Conservation (phyloP, 2,888 invertebrate genomes). For the Synanthedon vespiformis region DNA sequence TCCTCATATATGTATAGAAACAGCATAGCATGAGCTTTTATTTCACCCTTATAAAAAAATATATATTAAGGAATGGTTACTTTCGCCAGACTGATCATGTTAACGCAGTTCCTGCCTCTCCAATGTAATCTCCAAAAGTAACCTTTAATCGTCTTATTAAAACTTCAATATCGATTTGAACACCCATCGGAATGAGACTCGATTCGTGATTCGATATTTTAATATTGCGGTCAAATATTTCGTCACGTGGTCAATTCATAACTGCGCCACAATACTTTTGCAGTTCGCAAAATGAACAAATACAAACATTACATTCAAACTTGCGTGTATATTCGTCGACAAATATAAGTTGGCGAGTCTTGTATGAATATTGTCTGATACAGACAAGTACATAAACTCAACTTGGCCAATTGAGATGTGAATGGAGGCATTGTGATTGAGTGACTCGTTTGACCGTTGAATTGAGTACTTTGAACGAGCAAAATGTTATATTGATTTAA, state of each 20-base stretch:
- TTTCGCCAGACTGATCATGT: no score
- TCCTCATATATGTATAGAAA: no score
- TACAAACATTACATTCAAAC: not conserved
- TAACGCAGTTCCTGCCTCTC: no score
- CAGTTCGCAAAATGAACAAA: constrained; percentile 1
- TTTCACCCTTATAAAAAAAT: no score
- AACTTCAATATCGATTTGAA: constrained; percentile 2
- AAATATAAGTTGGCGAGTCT: constrained; percentile 5
- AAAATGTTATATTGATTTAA: not conserved
- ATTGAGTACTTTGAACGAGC: constrained; percentile 11
- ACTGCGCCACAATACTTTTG: constrained; percentile 4
- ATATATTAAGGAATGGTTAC: no score
- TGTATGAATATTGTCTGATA: constrained; percentile 32
- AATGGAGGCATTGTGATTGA: constrained; percentile 41
- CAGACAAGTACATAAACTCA: constrained; percentile 16
- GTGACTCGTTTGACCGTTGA: constrained; percentile 20
- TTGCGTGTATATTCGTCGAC: constrained; percentile 1
- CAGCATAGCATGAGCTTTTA: no score
- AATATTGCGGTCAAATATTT: constrained; percentile 26
- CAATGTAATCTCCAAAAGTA: no score
- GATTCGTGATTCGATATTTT: constrained; percentile 20
- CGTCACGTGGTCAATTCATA: constrained; percentile 17
- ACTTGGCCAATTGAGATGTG: constrained; percentile 45
- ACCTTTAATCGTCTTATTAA: no score
- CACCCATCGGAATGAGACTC: constrained; percentile 2